phyloP scores from a whole-genome alignment of 2,888 invertebrate species.

The Thysanoteuthis rhombus region DNA sequence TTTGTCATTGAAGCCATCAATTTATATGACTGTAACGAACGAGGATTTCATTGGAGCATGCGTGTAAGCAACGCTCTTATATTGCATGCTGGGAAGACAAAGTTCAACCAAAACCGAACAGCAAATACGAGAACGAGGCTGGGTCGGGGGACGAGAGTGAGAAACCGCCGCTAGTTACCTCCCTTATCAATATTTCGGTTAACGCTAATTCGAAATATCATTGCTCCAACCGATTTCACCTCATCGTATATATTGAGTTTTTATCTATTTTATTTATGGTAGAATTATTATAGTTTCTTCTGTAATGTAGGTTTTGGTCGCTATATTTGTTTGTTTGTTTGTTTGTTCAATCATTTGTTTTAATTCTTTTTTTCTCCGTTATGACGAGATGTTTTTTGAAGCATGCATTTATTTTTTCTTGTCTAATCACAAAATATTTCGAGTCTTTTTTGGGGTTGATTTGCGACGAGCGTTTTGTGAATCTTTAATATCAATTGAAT shows the following conservation, averaged over 20 bases:
- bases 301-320: neutral
- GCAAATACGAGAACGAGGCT: neutral
- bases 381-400: neutral
- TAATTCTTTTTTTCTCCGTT: neutral
- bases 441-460: neutral
- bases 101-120: neutral
- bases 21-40: neutral
- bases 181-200: conserved; percentile 12
- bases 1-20: neutral
- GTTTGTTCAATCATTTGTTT: neutral
- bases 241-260: neutral
- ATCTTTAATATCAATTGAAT: neutral
- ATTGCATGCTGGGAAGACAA: neutral
- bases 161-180: neutral
- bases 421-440: neutral
- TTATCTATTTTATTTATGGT: neutral
- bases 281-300: neutral
- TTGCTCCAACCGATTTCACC: neutral
- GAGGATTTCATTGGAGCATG: neutral
- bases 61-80: neutral
- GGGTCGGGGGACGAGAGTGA: neutral
- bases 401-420: neutral
- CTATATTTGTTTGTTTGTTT: neutral
- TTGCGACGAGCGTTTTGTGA: neutral
- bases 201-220: neutral